Base-by-base conservation (phyloP, 2,113 vertebrate genomes). In the Xiphophorus maculatus region DNA sequence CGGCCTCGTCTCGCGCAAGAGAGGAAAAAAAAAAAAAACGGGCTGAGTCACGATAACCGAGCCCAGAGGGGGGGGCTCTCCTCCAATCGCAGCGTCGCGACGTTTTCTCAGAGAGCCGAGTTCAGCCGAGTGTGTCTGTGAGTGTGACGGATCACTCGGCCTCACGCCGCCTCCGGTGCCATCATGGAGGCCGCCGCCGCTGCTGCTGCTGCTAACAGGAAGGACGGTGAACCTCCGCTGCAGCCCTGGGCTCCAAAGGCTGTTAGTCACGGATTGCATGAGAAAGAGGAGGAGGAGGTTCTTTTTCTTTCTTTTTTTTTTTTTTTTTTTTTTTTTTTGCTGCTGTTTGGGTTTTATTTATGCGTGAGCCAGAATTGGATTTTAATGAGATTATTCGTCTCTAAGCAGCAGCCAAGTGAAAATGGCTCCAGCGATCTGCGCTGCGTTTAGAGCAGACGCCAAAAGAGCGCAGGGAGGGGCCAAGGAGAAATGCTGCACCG, bases 1-100 rank as follows among this genome's bases (percentile, higher is more conserved):
- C 51, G 25, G 74, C 73, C 13, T 61, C 3, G 22, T 80, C 73
- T 78, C 68, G 28, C 33, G 69, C 71, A 70, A 69, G 69, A 66
- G 35, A 9, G 9, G 10, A 35, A 10, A 33, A 28, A 37, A 81
- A 87, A 58, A 10, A 37, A 81, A 87, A 58, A 10, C 8, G 27
- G 74, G 88, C 90, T 91, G 92, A 93, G 66, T 91, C 87, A 87
- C 79, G 82, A 77, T 51, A 84, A 75, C 76, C 64, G 72, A 86
- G 74, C 82, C 88, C 73, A 7, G 0, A 4, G 1, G 9, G 10
- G 22, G n/a, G 28, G 22, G 11, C 37, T 70, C 54, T 87, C 69
- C 69, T 63, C 89, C 89, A 90, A 91, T 89, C 74, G 0, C 0
- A 0, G 42, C 27, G 17, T 77, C 82, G 76, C 82, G 79, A 75